Evolutionary conservation across 2,797 vertebrate genomes (phyloP), one percentile per base, ranked within the genome.

Genomic region (Poecile montanus): DNA sequence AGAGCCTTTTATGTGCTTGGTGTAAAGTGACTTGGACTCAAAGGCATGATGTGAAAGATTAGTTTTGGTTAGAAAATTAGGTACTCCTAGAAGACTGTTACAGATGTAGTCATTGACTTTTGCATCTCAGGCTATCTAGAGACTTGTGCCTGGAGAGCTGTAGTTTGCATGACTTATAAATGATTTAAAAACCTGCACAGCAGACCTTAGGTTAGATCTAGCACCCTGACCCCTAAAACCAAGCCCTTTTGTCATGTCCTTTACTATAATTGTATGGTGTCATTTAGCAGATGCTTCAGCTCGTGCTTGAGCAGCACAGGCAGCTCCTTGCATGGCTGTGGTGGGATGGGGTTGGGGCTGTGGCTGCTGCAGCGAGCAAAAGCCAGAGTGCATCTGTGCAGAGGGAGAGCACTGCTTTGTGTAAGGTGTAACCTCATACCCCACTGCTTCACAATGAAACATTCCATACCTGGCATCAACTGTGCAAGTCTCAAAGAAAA

Each of bases 211-310:
- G 17, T 42, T 42, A 44, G 68, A 21, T 40, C 40, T 17, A 23
- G 30, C 5, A 27, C 19, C 23, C 17, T 88, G 53, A 48, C 51
- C n/a, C 56, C 29, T 21, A 36, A 82, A 54, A 3, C 3, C 3
- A 65, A 10, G 2, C 2, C 18, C 27, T 44, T 53, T 4, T 57
- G 6, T 45, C 7, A 1, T 11, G 11, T 51, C 42, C 12, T 32
- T 45, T 36, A 2, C 8, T 26, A 0, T 2, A 10, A 11, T 12
- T 48, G 5, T 7, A 2, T 25, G 30, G 0, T 15, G 57, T 6
- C 7, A 11, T 10, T n/a, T 7, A 62, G 77, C 30, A 73, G 53
- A 9, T 32, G 57, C 32, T 71, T 21, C 54, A 54, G 48, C 48
- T 74, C 5, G 2, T 60, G 42, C 25, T 42, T 3, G 21, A 32